These are phyloP conservation scores for Manduca sexta DNA, from an alignment of 1,140 invertebrate genomes.

Conservation along the genomic window DNA sequence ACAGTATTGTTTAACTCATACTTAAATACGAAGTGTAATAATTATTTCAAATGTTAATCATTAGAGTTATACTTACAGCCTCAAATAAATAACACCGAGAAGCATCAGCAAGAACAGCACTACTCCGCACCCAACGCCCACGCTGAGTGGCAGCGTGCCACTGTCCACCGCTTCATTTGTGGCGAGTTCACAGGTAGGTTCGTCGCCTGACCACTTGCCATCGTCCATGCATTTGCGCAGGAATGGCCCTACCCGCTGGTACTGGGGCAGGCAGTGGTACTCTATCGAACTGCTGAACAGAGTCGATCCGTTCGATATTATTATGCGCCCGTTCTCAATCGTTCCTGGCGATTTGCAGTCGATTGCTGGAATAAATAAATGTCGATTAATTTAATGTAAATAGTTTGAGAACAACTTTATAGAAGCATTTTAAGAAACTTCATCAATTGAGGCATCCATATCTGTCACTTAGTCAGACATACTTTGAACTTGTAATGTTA, in stretches of 20 bases:
- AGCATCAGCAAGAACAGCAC: slow-evolving; percentile 84
- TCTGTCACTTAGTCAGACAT: too few relatives aligned
- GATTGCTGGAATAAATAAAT: slow-evolving; percentile 76
- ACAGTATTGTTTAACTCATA: too few relatives aligned
- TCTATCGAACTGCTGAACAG: slow-evolving; percentile 87
- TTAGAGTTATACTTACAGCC: slow-evolving; percentile 78
- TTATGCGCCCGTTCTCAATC: slow-evolving; percentile 89
- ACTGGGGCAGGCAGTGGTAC: slow-evolving; percentile 91
- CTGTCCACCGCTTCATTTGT: slow-evolving; percentile 80
- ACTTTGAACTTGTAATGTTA: too few relatives aligned
- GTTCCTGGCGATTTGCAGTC: slow-evolving; percentile 85
- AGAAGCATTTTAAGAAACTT: too few relatives aligned
- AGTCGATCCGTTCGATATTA: slow-evolving; percentile 88
- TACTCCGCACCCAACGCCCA: slow-evolving; percentile 85
- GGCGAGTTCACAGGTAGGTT: slow-evolving; percentile 80
- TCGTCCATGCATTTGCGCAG: slow-evolving; percentile 87
- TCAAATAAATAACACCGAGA: slow-evolving; percentile 82
- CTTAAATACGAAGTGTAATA: too few relatives aligned
- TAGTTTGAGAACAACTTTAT: too few relatives aligned
- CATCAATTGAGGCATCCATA: too few relatives aligned
- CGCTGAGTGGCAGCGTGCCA: slow-evolving; percentile 81
- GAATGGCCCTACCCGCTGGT: slow-evolving; percentile 86
- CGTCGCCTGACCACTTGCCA: slow-evolving; percentile 88
- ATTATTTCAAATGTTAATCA: too few relatives aligned
- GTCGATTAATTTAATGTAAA: too few relatives aligned